phyloP scores from a whole-genome alignment of 2,888 invertebrate species.

The Troides helena region DNA sequence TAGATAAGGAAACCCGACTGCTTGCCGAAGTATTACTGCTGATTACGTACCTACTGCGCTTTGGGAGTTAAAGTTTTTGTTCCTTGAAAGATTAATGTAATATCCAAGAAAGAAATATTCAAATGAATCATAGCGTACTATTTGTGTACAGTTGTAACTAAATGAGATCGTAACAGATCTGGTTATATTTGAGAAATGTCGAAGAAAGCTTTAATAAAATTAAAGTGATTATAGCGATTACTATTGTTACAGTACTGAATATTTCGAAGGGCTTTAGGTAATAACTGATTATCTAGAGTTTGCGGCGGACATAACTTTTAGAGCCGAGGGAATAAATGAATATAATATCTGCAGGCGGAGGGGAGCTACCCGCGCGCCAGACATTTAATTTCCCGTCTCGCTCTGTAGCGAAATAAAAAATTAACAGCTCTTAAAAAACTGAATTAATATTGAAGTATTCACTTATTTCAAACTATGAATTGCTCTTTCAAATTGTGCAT shows the following conservation, averaged over 20 bases:
- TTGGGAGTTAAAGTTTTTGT: not conserved
- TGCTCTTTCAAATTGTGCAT: not conserved
- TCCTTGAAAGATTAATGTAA: not conserved
- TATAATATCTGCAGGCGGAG: not conserved
- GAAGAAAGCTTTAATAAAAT: no score
- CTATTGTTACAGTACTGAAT: no score
- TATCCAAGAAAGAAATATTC: no score
- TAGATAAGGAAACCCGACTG: slow-evolving; percentile 36
- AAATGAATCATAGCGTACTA: no score
- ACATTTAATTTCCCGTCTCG: slow-evolving; percentile 30
- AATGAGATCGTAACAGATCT: no score
- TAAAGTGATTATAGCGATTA: no score
- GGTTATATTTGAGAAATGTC: no score
- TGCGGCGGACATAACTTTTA: no score
- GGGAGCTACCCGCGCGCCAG: slow-evolving; percentile 22
- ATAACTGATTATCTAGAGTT: no score
- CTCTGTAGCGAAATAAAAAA: slow-evolving; percentile 14
- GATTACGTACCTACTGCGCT: slow-evolving; percentile 18
- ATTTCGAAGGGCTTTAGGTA: no score
- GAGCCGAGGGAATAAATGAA: no score
- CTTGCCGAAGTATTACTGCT: slow-evolving; percentile 22
- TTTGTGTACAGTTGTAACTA: no score
- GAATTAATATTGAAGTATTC: not conserved
- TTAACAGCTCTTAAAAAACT: not conserved
- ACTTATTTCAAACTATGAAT: not conserved